Conservation (phyloP, 92 coral and sea anemone species). For the Epizoanthus rinbou region DNA sequence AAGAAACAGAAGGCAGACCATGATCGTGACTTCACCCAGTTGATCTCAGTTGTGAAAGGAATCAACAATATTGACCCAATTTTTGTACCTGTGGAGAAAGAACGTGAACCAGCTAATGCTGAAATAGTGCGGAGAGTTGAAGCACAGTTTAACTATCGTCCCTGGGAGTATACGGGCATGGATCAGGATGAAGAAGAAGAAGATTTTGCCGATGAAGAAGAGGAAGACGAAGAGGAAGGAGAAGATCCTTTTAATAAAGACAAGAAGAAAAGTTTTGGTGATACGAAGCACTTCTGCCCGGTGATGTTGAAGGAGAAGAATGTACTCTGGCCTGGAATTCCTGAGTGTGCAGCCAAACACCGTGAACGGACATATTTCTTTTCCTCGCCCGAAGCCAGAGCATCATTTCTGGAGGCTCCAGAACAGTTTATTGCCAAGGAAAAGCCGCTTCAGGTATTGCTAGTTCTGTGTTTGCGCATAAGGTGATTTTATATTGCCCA, state of each 20-base stretch:
- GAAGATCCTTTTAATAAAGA: constrained; percentile 83
- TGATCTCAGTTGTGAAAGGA: constrained; percentile 87
- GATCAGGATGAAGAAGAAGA: constrained; percentile 99
- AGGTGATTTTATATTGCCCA: too few relatives aligned
- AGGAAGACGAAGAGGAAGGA: constrained; percentile 87
- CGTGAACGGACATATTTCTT: constrained; percentile 92
- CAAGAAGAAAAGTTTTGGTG: constrained; percentile 87
- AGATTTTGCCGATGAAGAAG: constrained; percentile 94
- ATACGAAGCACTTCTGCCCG: constrained; percentile 91
- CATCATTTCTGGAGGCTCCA: constrained; percentile 79
- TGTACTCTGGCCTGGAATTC: constrained; percentile 87
- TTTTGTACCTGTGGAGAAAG: constrained; percentile 72
- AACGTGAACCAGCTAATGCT: constrained; percentile 42
- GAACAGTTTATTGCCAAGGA: constrained; percentile 69
- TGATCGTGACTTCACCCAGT: constrained; percentile 84
- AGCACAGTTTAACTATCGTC: constrained; percentile 88
- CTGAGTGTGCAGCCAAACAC: constrained; percentile 91
- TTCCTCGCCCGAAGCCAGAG: constrained; percentile 78
- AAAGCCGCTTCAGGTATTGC: constrained; percentile 78
- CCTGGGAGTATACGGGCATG: constrained; percentile 99
- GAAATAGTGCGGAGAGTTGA: constrained; percentile 79
- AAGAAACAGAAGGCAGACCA: constrained; percentile 64
- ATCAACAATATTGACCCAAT: constrained; percentile 81
- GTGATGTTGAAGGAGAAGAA: constrained; percentile 89
- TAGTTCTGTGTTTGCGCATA: too few relatives aligned